These are phyloP conservation scores for Cryptophagus acutangulus DNA, from an alignment of 2,888 invertebrate species.

Conservation along the genomic window DNA sequence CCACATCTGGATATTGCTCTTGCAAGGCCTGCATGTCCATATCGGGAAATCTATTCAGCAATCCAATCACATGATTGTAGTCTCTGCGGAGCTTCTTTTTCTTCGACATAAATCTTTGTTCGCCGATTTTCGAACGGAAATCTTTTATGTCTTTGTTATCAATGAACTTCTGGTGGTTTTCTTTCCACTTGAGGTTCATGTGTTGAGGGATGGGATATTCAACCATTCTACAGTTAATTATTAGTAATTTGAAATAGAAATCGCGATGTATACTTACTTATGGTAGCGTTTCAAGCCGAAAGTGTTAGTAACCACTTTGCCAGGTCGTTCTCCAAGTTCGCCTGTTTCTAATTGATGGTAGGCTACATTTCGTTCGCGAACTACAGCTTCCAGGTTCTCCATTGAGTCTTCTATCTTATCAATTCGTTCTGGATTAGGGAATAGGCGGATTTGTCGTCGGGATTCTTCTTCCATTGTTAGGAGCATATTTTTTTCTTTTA, in stretches of 20 bases:
- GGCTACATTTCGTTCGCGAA: constrained; percentile 88
- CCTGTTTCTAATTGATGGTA: constrained; percentile 88
- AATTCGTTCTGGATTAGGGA: constrained; percentile 88
- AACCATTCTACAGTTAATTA: constrained; percentile 14
- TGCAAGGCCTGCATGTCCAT: constrained; percentile 66
- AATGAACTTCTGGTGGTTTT: constrained; percentile 53
- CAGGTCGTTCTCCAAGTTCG: constrained; percentile 72
- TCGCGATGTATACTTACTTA: constrained; percentile 36
- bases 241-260: constrained; percentile 2
- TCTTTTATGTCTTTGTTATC: constrained; percentile 60
- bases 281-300: constrained; percentile 60
- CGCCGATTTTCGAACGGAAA: constrained; percentile 59
- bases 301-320: constrained; percentile 53
- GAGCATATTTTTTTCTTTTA: constrained; percentile 97
- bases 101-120: constrained; percentile 58
- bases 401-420: constrained; percentile 95
- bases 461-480: constrained; percentile 90
- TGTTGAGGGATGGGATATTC: constrained; percentile 65
- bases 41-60: constrained; percentile 72
- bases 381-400: constrained; percentile 85
- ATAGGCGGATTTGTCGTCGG: constrained; percentile 59
- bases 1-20: constrained; percentile 69
- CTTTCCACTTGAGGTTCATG: constrained; percentile 62
- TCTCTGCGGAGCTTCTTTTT: constrained; percentile 53
- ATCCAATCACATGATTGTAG: constrained; percentile 62